Base-by-base conservation (phyloP, 2,888 invertebrate genomes). In the Azorinus chamasolen region DNA sequence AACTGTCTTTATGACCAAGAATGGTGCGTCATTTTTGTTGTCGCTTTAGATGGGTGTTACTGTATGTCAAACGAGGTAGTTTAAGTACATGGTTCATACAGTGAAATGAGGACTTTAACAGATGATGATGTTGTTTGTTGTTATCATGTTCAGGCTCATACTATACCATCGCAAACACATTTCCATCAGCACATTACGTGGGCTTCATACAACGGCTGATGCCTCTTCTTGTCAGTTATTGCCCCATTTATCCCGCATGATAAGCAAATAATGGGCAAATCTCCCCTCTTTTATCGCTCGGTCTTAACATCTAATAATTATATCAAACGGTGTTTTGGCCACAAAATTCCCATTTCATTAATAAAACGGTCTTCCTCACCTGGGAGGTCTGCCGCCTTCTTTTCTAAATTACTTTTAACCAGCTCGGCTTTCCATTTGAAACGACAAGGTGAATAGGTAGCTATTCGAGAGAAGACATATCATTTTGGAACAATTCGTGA, bases 301-400 rank as follows among this genome's bases (percentile, higher is more conserved):
- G 72, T 78, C 78, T 53, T n/a, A 64, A 54, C 64, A 50, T 72
- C 68, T 78, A 72, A 69, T 78, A 78, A 78, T 72, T 73, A 78
- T 78, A 78, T 78, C 72, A 78, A 78, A 78, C 72, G 68, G 54
- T 68, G 69, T 46, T 32, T 53, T 50, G 32, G 59, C 68, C 64
- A 55, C 64, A 48, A 78, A 69, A 64, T 54, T 72, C 68, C 64
- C 69, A 72, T 78, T 73, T 64, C 78, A 78, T 78, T 73, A 78
- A 78, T 78, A 69, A 69, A 78, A 73, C 51, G 65, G 64, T 65
- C 72, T 64, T 69, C 61, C 69, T 69, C 39, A 72, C 78, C 64
- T 78, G 78, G 78, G 78, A 64, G 78, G 78, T 78, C 78, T 43
- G 25, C 41, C 43, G 46, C 12, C 41, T 45, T 50, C 24, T 63